A percentile compares a stretch with the other conserved stretches of the same genome.
Evolutionary conservation across 1,140 invertebrate species (phyloP).

Genomic region (Globodera rostochiensis): DNA sequence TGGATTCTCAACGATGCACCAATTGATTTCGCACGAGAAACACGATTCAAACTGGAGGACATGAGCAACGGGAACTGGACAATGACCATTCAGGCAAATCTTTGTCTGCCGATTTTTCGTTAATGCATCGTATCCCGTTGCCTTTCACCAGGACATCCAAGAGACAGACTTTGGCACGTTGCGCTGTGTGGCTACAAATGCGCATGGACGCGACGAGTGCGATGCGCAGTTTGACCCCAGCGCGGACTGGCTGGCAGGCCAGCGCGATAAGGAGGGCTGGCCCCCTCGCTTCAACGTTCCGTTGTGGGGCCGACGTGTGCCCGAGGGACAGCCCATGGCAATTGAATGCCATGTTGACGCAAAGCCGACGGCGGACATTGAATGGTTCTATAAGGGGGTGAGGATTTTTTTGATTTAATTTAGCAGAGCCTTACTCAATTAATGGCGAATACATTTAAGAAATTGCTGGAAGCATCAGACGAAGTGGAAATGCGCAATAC

Average conservation of each 20-base stretch:
- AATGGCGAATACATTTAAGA: slow-evolving; percentile 33
- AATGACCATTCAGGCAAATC: slow-evolving; percentile 41
- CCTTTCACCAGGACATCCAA: slow-evolving; percentile 59
- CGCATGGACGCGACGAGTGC: slow-evolving; percentile 66
- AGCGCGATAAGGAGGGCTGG: slow-evolving; percentile 52
- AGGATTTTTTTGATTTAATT: background rate
- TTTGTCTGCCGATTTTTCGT: background rate
- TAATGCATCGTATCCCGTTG: background rate
- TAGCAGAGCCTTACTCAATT: slow-evolving; percentile 64
- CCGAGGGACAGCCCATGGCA: slow-evolving; percentile 55
- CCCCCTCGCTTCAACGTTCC: slow-evolving; percentile 64
- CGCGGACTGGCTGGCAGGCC: slow-evolving; percentile 33
- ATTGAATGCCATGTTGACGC: slow-evolving; percentile 66
- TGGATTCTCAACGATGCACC: slow-evolving; percentile 57
- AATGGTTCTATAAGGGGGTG: slow-evolving; percentile 46
- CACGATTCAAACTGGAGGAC: slow-evolving; percentile 54
- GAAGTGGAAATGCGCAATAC: slow-evolving; percentile 75
- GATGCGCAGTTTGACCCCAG: slow-evolving; percentile 57
- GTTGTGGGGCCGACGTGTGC: slow-evolving; percentile 61
- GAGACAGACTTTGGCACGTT: slow-evolving; percentile 68
- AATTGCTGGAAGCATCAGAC: slow-evolving; percentile 74
- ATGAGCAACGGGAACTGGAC: slow-evolving; percentile 62
- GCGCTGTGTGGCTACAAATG: slow-evolving; percentile 66
- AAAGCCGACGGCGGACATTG: slow-evolving; percentile 61
- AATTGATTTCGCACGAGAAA: slow-evolving; percentile 38